Evolutionary conservation across 2,797 vertebrate genomes (phyloP), one percentile per base, ranked within the genome.

Genomic region (Sebastes aleutianus): DNA sequence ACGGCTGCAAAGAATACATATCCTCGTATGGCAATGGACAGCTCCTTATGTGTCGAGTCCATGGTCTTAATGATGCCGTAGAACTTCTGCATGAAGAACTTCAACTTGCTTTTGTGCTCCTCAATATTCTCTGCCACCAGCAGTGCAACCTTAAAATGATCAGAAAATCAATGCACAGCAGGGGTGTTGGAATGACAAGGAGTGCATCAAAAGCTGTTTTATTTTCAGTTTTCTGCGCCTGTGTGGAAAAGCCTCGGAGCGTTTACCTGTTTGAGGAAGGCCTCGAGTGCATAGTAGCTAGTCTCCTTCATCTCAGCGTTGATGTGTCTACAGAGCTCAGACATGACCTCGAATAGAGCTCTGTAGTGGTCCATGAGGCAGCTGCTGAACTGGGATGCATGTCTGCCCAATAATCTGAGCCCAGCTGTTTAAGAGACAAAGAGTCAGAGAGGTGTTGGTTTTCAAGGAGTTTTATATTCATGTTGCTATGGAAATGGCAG

Each of bases 1-100:
- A 99, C 98, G 31, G 96, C 96, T 67, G 98, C 99, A 82, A 99
- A 99, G 68, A 98, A 96, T 27, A 98, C 99, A 57, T 99, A 99
- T 96, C 99, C 99, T 0, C 96, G 95, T 85, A 99, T 97, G 31
- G 99, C 99, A 9, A 99, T 98, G 56, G 98, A 97, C 53, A 99
- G 85, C 27, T 99, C 97, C 76, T 96, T 99, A 86, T 95, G 95
- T 69, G 93, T 97, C 0, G 97, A 97, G 34, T 99, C 97, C 95
- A 95, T 93, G 50, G 95, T 97, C 89, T 96, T 97, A 85, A 99
- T 99, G 90, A 98, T 97, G 73, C 89, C 87, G 80, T 97, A 99
- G 92, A 99, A 99, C 74, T 97, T 97, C 79, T 97, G 96, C 98
- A 99, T 99, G 91, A 99, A 99, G 94, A 97, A 99, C 76, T 95